Conservation (phyloP, 2,113 vertebrate genomes). For the Electrona antarctica region DNA sequence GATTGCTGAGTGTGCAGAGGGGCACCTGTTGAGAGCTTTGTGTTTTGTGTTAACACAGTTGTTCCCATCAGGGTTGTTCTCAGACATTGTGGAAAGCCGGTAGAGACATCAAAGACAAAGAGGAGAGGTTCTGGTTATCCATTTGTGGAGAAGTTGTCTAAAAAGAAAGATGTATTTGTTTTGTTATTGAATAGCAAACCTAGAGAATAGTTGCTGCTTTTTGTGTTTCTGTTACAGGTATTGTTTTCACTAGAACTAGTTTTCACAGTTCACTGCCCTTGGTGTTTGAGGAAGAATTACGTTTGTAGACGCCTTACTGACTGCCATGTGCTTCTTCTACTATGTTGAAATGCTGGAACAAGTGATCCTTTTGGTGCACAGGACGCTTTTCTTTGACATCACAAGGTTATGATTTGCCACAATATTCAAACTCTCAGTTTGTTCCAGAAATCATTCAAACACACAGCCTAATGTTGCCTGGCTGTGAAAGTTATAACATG, state of each 20-base stretch:
- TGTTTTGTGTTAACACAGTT: slow-evolving; percentile 8
- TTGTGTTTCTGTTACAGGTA: neutral
- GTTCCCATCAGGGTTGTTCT: slow-evolving; percentile 37
- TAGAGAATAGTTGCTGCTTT: neutral
- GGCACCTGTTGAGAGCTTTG: slow-evolving; percentile 21
- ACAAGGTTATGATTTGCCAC: slow-evolving; percentile 6
- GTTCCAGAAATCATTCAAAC: neutral
- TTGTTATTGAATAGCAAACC: neutral
- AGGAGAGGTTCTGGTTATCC: neutral
- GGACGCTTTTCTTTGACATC: neutral
- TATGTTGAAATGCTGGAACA: neutral
- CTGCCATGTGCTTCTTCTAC: too few relatives aligned
- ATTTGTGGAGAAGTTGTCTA: neutral
- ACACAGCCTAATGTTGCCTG: slow-evolving; percentile 23
- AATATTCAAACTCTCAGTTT: slow-evolving; percentile 10
- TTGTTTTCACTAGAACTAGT: too few relatives aligned
- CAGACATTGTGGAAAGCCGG: slow-evolving; percentile 1
- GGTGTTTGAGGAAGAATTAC: neutral
- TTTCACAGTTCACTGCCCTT: neutral
- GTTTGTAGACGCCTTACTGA: neutral
- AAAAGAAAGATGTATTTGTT: slow-evolving; percentile 6
- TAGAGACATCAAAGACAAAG: neutral
- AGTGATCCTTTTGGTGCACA: neutral
- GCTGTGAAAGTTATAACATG: slow-evolving; percentile 15
- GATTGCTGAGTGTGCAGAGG: slow-evolving; percentile 25